Conservation (phyloP, 2,888 invertebrate species). For the Parochlus steinenii region DNA sequence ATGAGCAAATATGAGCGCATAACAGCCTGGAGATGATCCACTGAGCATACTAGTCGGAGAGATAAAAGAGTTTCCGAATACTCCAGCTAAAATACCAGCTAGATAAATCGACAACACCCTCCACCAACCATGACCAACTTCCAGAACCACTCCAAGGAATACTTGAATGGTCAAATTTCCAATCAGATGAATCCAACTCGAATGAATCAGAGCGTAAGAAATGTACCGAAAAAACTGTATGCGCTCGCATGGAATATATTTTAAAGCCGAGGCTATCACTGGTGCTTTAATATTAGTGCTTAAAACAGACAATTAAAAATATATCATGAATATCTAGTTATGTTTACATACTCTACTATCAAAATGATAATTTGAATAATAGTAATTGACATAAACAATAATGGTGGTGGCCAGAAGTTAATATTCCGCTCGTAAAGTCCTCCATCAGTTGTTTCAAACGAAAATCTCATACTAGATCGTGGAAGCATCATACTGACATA, state of each 20-base stretch:
- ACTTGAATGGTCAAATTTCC: constrained; percentile 76
- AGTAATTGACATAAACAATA: constrained; percentile 83
- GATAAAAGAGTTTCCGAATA: constrained; percentile 54
- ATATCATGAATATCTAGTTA: too few relatives aligned
- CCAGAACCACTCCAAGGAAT: constrained; percentile 71
- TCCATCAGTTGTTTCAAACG: too few relatives aligned
- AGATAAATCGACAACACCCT: constrained; percentile 58
- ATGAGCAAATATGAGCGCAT: constrained; percentile 74
- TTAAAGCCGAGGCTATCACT: too few relatives aligned
- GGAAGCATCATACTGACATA: too few relatives aligned
- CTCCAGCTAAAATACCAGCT: constrained; percentile 61
- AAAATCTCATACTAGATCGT: too few relatives aligned
- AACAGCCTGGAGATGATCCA: constrained; percentile 81
- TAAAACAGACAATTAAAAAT: too few relatives aligned
- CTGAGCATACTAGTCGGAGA: constrained; percentile 59
- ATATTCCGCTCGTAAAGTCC: constrained; percentile 82
- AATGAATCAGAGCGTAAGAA: too few relatives aligned
- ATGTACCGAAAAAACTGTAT: too few relatives aligned
- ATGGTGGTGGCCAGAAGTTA: constrained; percentile 77
- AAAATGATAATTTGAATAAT: constrained; percentile 68
- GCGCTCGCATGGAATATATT: too few relatives aligned
- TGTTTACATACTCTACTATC: too few relatives aligned
- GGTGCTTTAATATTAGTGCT: too few relatives aligned
- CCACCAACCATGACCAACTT: constrained; percentile 87
- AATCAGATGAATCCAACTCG: too few relatives aligned